These are phyloP conservation scores for Arrhopalites spinosus DNA, from an alignment of 2,888 invertebrate genomes.

Conservation along the genomic window DNA sequence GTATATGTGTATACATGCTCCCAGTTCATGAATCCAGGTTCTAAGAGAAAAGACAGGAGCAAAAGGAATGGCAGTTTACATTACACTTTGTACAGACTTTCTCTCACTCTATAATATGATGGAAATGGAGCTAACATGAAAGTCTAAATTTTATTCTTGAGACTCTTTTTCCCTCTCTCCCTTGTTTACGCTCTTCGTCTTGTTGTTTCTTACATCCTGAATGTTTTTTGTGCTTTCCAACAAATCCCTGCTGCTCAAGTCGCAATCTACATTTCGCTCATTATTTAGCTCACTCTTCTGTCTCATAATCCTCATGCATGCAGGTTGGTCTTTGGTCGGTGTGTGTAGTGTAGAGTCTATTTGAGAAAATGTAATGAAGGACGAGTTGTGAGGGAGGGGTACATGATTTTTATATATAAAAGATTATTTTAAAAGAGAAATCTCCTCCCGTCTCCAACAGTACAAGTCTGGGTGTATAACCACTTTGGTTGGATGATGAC, in stretches of 20 bases:
- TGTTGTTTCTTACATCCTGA: background rate
- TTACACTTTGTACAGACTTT: background rate
- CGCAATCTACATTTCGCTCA: slow-evolving; percentile 20
- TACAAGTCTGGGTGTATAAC: background rate
- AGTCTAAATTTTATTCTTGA: background rate
- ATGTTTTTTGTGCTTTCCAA: slow-evolving; percentile 11
- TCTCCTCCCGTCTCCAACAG: background rate
- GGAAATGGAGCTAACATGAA: background rate
- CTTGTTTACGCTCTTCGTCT: background rate
- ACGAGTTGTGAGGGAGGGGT: no score
- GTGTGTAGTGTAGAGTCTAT: no score
- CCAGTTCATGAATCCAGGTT: background rate
- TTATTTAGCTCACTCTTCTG: slow-evolving; percentile 2
- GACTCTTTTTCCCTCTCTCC: background rate
- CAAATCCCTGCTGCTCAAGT: slow-evolving; percentile 26
- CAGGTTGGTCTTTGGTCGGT: no score
- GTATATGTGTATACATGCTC: background rate
- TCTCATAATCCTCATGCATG: no score
- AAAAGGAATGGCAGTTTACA: background rate
- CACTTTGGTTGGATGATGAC: slow-evolving; percentile 15
- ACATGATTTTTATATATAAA: no score
- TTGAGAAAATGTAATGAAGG: no score
- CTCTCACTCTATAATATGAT: background rate
- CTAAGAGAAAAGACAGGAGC: background rate
- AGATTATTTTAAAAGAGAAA: background rate